Evolutionary conservation across 2,797 vertebrate genomes (phyloP).

Genomic region (Malurus leucopterus): DNA sequence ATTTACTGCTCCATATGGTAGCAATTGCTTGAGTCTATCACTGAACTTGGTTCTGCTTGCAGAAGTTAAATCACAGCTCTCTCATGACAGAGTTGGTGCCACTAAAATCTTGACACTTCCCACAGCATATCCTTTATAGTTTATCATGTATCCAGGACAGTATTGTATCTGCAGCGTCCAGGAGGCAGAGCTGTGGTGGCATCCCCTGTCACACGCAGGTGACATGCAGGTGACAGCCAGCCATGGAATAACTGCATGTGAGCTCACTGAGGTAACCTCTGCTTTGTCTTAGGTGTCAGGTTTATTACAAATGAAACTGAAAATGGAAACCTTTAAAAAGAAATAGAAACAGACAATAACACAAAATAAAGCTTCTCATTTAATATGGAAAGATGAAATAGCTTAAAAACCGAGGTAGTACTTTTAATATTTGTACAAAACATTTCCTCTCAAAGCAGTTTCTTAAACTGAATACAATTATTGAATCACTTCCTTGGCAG

Average conservation of each 20-base stretch:
- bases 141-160: background rate
- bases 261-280: background rate
- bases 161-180: background rate
- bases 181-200: background rate
- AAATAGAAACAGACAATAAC: conserved; percentile 32
- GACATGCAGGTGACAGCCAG: background rate
- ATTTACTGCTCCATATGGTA: background rate
- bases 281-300: background rate
- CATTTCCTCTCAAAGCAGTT: conserved; percentile 10
- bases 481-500: conserved; percentile 28
- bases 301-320: background rate
- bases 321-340: conserved; percentile 32
- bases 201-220: background rate
- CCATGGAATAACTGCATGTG: background rate
- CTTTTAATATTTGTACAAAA: background rate
- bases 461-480: conserved; percentile 12
- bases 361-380: conserved; percentile 10
- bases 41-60: background rate
- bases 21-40: background rate
- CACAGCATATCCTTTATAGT: background rate
- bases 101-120: background rate
- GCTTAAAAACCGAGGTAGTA: background rate
- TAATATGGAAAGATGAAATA: background rate
- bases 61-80: background rate
- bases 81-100: background rate